Base-by-base conservation (phyloP, 2,888 invertebrate species). In the Oeneis ivallda region DNA sequence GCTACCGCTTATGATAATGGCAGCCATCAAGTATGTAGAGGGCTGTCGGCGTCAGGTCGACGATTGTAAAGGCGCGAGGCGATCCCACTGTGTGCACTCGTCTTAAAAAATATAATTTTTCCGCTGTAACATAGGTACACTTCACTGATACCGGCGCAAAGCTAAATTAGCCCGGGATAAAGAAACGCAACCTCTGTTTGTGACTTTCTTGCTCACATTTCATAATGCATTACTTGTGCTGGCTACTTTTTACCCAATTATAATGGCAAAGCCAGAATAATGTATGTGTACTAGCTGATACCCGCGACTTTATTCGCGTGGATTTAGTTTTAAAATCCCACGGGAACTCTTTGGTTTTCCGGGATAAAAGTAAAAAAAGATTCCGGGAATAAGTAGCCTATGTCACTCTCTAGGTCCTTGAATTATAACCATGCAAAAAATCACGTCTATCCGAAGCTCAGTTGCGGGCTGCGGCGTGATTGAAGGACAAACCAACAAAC, bases 11-110 rank as follows among this genome's bases (percentile, higher is more conserved):
- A 65, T 73, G 62, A 63, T 71, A 66, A 45, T 26, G 63, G 17
- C 2, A 56, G 62, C 9, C 41, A 11, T 65, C 68, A 58, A 56
- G 64, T 62, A 70, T 70, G 74, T 78, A 72, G 74, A 81, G 83
- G 85, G 83, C 84, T 86, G 87, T 71, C 68, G 75, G 75, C 82
- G 87, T 85, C 87, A 86, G 84, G 77, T 78, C 76, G 68, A 75
- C 83, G 82, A 84, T 82, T 83, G 84, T 82, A 86, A 85, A 83
- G 84, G 83, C 83, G 80, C 80, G 80, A 78, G 79, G 76, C 76
- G 75, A 76, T 77, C 72, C 74, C 71, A 68, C 76, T 75, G 72
- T 75, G 73, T 74, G 72, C 76, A 74, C 75, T 62, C 71, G 65
- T 70, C 72, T 73, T 72, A 73, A 75, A n/a, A 75, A 73, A 72